Conservation (phyloP, 2,888 invertebrate genomes). For the Selenia dentaria region DNA sequence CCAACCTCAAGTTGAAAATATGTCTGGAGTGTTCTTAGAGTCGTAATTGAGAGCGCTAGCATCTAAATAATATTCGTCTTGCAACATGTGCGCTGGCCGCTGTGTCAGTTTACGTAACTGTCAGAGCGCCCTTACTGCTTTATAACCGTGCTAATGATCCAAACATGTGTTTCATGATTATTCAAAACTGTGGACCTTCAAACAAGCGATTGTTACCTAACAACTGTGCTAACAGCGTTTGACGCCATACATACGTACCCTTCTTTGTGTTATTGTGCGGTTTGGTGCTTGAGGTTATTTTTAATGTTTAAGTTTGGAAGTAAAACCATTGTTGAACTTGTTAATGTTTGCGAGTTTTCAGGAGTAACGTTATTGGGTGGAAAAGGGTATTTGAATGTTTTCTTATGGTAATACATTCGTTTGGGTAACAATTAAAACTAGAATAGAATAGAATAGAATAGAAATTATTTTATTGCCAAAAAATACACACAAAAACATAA, state of each 20-base stretch:
- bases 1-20: no score
- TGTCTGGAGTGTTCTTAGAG: no score
- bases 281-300: conserved; percentile 2
- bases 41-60: no score
- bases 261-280: conserved; percentile 1
- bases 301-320: conserved; percentile 4
- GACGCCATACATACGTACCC: conserved; percentile 31
- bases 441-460: no score
- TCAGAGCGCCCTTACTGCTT: conserved; percentile 16
- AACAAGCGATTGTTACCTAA: conserved; percentile 36
- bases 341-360: background rate
- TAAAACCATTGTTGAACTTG: background rate
- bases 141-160: conserved; percentile 22
- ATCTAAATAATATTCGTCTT: no score
- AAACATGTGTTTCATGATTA: conserved; percentile 43
- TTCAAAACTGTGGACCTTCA: conserved; percentile 43
- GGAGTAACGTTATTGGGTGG: no score
- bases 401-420: no score
- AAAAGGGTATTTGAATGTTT: no score
- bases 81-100: background rate
- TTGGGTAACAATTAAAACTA: no score
- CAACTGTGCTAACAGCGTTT: conserved; percentile 56
- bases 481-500: no score
- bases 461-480: no score
- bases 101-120: background rate